These are phyloP conservation scores for Campylomormyrus tamandua DNA, from an alignment of 2,113 vertebrate species.

Conservation along the genomic window DNA sequence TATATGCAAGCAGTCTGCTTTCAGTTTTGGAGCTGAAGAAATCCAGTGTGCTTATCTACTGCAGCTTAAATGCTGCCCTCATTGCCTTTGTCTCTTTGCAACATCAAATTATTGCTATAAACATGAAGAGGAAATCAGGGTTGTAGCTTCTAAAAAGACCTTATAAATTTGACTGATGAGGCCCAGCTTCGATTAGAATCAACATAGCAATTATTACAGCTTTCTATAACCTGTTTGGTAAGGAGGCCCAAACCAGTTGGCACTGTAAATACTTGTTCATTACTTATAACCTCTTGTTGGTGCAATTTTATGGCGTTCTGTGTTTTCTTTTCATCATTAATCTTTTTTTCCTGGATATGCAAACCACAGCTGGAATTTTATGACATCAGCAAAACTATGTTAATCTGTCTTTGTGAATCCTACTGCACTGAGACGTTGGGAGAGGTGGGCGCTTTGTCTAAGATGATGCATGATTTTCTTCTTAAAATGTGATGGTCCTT, in stretches of 20 bases:
- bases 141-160: conserved; percentile 19
- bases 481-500: conserved; percentile 36
- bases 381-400: conserved; percentile 58
- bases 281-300: background rate
- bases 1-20: conserved; percentile 20
- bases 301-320: background rate
- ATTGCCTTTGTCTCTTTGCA: conserved; percentile 26
- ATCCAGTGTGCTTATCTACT: conserved; percentile 35
- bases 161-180: conserved; percentile 27
- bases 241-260: background rate
- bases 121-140: background rate
- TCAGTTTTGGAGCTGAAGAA: conserved; percentile 27
- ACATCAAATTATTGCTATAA: background rate
- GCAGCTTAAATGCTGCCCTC: conserved; percentile 21
- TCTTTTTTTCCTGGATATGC: conserved; percentile 43
- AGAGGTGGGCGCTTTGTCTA: conserved; percentile 34
- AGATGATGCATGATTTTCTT: conserved; percentile 51
- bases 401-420: conserved; percentile 47
- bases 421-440: conserved; percentile 29
- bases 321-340: conserved; percentile 19
- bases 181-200: background rate
- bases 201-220: background rate
- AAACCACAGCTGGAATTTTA: conserved; percentile 48
- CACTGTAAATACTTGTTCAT: background rate
- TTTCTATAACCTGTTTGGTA: background rate